phyloP scores from a whole-genome alignment of 2,113 vertebrate species.

The Gobio gobio region DNA sequence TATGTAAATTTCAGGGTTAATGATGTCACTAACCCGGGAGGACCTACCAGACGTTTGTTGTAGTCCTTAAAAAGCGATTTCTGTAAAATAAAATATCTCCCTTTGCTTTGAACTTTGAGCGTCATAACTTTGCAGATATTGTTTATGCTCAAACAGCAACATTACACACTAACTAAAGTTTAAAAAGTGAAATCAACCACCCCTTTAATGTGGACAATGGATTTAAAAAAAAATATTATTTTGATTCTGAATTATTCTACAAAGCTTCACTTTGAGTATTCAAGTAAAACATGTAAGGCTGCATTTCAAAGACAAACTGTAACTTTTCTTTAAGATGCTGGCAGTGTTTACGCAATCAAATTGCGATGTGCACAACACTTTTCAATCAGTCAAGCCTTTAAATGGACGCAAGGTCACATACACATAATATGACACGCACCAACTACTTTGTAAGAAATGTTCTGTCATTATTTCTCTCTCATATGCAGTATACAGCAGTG shows the following conservation, averaged over 20 bases:
- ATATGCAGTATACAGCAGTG: not conserved
- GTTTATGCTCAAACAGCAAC: too few relatives aligned
- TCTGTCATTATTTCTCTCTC: not conserved
- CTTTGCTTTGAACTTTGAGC: too few relatives aligned
- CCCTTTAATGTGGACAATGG: too few relatives aligned
- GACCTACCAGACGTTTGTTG: too few relatives aligned
- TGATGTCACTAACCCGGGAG: too few relatives aligned
- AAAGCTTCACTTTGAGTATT: not conserved
- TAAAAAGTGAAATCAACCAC: too few relatives aligned
- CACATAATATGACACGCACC: not conserved
- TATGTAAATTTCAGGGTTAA: too few relatives aligned
- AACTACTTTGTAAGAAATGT: not conserved
- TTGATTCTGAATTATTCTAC: not conserved
- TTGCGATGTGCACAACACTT: not conserved
- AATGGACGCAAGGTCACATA: slow-evolving; percentile 10
- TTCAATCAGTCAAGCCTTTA: slow-evolving; percentile 17
- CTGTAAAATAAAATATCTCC: too few relatives aligned
- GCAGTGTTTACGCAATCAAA: not conserved
- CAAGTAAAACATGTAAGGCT: not conserved
- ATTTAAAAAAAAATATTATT: not conserved
- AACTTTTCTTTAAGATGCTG: not conserved
- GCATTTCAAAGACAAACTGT: not conserved
- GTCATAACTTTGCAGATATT: too few relatives aligned
- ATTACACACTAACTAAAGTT: too few relatives aligned
- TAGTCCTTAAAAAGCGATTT: too few relatives aligned